Evolutionary conservation across 2,888 invertebrate genomes (phyloP).

Genomic region (Microctonus brassicae): DNA sequence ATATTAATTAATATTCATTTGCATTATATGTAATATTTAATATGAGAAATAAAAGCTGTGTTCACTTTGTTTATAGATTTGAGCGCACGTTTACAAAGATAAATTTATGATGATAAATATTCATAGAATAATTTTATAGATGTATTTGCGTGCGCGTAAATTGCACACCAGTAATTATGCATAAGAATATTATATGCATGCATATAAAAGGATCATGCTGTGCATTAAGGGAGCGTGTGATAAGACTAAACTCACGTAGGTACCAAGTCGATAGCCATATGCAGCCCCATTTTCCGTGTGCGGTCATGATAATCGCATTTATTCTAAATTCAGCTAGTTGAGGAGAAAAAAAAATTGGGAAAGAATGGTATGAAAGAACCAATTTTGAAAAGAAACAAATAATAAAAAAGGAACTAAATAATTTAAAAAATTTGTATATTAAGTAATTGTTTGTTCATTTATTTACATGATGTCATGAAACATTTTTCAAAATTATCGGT

Average conservation of each 20-base stretch:
- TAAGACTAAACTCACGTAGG: background rate
- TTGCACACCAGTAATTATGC: background rate
- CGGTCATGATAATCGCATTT: background rate
- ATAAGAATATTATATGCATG: background rate
- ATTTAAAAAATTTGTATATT: no score
- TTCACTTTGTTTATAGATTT: background rate
- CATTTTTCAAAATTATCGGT: no score
- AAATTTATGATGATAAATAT: conserved; percentile 6
- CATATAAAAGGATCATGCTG: background rate
- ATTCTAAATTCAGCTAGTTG: background rate
- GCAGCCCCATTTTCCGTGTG: background rate
- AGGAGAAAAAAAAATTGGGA: background rate
- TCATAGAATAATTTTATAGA: background rate
- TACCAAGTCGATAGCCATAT: background rate
- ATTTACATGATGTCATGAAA: no score
- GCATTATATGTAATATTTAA: background rate
- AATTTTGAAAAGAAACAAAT: no score
- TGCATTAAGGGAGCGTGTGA: background rate
- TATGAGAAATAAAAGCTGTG: background rate
- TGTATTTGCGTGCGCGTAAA: conserved; percentile 15
- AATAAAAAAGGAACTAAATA: no score
- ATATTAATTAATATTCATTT: background rate
- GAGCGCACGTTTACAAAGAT: background rate
- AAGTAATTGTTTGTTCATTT: no score
- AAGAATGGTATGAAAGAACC: no score